Evolutionary conservation across 1,140 invertebrate species (phyloP).

Genomic region (Saccostrea glomerata): DNA sequence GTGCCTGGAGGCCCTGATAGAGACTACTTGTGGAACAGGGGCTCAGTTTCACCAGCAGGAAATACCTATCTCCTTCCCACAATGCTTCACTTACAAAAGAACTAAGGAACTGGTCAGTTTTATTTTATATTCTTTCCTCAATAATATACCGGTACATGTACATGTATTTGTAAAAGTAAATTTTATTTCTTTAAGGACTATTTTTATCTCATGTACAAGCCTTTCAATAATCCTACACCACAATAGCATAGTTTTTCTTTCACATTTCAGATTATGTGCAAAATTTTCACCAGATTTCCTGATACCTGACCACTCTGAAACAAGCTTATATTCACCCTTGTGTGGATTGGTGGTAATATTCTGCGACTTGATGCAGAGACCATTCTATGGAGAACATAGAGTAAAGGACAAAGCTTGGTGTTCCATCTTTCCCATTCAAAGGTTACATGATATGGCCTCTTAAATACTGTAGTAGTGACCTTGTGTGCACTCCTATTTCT

Average conservation of each 20-base stretch:
- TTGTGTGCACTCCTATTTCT: no score
- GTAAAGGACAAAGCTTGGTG: no score
- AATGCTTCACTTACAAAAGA: slow-evolving; percentile 69
- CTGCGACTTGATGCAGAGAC: no score
- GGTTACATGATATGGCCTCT: no score
- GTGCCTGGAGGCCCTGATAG: slow-evolving; percentile 61
- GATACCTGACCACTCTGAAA: background rate
- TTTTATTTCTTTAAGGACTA: no score
- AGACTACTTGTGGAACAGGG: slow-evolving; percentile 46
- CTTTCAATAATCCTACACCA: background rate
- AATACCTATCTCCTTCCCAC: slow-evolving; percentile 60
- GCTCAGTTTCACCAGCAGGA: slow-evolving; percentile 48
- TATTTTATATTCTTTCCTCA: background rate
- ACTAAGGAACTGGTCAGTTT: slow-evolving; percentile 68
- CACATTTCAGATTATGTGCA: slow-evolving; percentile 17
- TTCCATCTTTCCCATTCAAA: no score
- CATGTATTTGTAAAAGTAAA: no score
- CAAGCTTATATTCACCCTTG: background rate
- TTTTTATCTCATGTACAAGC: background rate
- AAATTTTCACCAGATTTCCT: slow-evolving; percentile 33
- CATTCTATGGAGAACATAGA: no score
- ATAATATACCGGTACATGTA: background rate
- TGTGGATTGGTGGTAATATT: no score
- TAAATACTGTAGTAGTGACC: no score
- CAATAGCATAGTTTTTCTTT: background rate